Evolutionary conservation across 2,797 vertebrate species (phyloP).

Genomic region (Centropyge bicolor): DNA sequence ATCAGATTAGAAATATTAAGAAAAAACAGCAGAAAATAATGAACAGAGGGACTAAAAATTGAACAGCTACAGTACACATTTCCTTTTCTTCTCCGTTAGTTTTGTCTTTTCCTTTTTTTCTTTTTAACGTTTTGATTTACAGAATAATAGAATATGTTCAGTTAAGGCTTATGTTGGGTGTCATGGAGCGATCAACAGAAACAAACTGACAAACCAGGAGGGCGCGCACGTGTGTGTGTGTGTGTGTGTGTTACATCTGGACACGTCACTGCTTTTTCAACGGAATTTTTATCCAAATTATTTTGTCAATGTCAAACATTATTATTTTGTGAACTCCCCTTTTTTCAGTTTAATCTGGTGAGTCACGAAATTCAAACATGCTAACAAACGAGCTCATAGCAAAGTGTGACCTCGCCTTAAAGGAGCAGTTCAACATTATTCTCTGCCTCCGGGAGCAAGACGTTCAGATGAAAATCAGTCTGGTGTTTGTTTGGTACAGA

Average conservation of each 20-base stretch:
- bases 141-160: slow-evolving; percentile 83
- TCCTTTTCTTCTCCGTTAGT: slow-evolving; percentile 72
- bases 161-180: slow-evolving; percentile 86
- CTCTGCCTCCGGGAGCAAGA: background rate
- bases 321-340: background rate
- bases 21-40: slow-evolving; percentile 79
- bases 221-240: background rate
- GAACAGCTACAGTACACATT: slow-evolving; percentile 80
- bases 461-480: background rate
- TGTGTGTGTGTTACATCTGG: background rate
- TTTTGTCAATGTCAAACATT: slow-evolving; percentile 5
- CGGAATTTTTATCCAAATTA: background rate
- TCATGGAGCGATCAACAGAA: slow-evolving; percentile 67
- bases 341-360: background rate
- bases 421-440: background rate
- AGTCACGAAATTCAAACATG: background rate
- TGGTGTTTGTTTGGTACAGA: too few relatives aligned
- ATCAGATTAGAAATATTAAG: slow-evolving; percentile 79
- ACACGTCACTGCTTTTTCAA: background rate
- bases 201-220: slow-evolving; percentile 24
- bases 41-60: slow-evolving; percentile 75
- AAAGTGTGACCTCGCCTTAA: background rate
- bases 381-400: slow-evolving; percentile 10
- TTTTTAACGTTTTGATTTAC: slow-evolving; percentile 75
- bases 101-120: slow-evolving; percentile 47